Evolutionary conservation across 2,888 invertebrate species (phyloP).

Genomic region (Coleophora deauratella): DNA sequence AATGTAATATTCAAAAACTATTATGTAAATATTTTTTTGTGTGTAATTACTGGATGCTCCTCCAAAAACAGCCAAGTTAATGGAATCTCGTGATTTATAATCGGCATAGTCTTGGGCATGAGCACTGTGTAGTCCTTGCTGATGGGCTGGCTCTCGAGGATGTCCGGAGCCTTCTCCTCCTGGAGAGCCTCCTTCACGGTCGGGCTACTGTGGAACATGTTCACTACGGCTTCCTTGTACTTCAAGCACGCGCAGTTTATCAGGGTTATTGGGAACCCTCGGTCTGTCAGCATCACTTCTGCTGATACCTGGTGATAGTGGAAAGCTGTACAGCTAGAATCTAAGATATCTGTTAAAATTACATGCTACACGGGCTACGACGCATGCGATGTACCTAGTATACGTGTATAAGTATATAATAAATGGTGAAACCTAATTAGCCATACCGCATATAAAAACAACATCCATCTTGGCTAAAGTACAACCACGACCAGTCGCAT

Average conservation of each 20-base stretch:
- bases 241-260: slow-evolving; percentile 44
- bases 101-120: slow-evolving; percentile 48
- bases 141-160: slow-evolving; percentile 33
- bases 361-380: no score
- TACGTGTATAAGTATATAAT: no score
- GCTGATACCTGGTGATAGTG: slow-evolving; percentile 28
- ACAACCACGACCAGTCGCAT: no score
- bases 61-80: slow-evolving; percentile 52
- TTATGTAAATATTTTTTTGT: background rate
- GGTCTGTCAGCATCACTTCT: slow-evolving; percentile 32
- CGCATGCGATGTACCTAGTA: no score
- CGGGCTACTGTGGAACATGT: slow-evolving; percentile 36
- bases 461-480: no score
- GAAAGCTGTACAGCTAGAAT: background rate
- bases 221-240: slow-evolving; percentile 42
- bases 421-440: no score
- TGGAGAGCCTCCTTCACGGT: slow-evolving; percentile 37
- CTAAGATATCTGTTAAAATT: background rate
- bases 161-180: slow-evolving; percentile 32
- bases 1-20: no score
- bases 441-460: no score
- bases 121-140: slow-evolving; percentile 49
- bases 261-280: slow-evolving; percentile 57
- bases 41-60: slow-evolving; percentile 40
- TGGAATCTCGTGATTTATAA: slow-evolving; percentile 38